Conservation (phyloP, 2,888 invertebrate species). For the Cephus rjabovi region DNA sequence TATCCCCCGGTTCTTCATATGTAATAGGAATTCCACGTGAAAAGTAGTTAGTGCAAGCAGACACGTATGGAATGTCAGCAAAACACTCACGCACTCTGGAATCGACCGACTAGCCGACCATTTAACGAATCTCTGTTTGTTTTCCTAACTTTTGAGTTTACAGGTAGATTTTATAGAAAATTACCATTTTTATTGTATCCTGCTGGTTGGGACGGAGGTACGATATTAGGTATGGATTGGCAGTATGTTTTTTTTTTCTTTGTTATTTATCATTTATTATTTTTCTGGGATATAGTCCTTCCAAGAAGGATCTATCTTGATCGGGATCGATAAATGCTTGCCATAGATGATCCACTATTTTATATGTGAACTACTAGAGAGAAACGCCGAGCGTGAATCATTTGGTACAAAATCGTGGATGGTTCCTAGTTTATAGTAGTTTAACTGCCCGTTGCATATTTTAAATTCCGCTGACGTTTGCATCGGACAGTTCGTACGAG, state of each 20-base stretch:
- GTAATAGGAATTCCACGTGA: slow-evolving; percentile 37
- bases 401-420: background rate
- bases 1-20: slow-evolving; percentile 15
- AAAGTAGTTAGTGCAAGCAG: slow-evolving; percentile 41
- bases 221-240: background rate
- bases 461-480: slow-evolving; percentile 60
- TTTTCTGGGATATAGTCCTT: background rate
- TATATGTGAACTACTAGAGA: background rate
- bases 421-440: background rate
- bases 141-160: background rate
- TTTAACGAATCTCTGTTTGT: slow-evolving; percentile 1
- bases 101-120: slow-evolving; percentile 21
- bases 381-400: background rate
- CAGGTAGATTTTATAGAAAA: background rate
- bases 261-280: background rate
- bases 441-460: slow-evolving; percentile 54
- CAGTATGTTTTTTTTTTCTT: background rate
- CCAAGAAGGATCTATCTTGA: background rate
- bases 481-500: slow-evolving; percentile 50
- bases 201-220: background rate
- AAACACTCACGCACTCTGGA: slow-evolving; percentile 34
- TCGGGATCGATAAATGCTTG: background rate
- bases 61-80: slow-evolving; percentile 45
- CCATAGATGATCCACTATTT: background rate
- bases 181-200: background rate